Conservation (phyloP, 2,797 vertebrate species). For the Danio tinwini region DNA sequence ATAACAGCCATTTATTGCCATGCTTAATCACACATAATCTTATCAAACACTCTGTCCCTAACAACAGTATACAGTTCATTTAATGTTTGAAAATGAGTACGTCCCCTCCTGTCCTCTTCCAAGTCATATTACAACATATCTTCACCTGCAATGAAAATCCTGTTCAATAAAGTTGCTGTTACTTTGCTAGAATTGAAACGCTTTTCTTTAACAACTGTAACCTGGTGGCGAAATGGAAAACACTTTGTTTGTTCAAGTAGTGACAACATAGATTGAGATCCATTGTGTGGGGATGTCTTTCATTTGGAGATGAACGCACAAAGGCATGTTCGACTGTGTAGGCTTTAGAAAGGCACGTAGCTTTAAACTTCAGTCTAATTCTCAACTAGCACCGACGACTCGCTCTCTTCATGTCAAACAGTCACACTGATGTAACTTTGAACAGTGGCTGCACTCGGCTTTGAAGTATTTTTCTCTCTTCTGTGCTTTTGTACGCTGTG, state of each 20-base stretch:
- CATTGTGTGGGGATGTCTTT: constrained; percentile 41
- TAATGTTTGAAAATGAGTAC: constrained; percentile 37
- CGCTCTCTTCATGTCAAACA: constrained; percentile 50
- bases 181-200: constrained; percentile 46
- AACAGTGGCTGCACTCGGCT: constrained; percentile 58
- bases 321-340: constrained; percentile 27
- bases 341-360: constrained; percentile 51
- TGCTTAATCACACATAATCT: constrained; percentile 48
- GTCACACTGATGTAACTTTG: constrained; percentile 49
- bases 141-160: constrained; percentile 41
- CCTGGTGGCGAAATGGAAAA: constrained; percentile 55
- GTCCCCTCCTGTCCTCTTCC: constrained; percentile 11
- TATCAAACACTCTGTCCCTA: constrained; percentile 41
- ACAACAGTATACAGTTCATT: constrained; percentile 39
- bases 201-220: constrained; percentile 17
- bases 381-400: constrained; percentile 44
- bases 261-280: constrained; percentile 42
- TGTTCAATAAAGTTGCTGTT: constrained; percentile 40
- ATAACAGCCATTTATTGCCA: constrained; percentile 9
- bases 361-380: constrained; percentile 55
- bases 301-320: constrained; percentile 41
- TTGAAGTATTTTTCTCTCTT: constrained; percentile 59
- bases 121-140: constrained; percentile 41
- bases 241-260: constrained; percentile 33
- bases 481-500: constrained; percentile 62